These are phyloP conservation scores for Sthenelais limicola DNA, from an alignment of 2,888 invertebrate species.

Conservation along the genomic window DNA sequence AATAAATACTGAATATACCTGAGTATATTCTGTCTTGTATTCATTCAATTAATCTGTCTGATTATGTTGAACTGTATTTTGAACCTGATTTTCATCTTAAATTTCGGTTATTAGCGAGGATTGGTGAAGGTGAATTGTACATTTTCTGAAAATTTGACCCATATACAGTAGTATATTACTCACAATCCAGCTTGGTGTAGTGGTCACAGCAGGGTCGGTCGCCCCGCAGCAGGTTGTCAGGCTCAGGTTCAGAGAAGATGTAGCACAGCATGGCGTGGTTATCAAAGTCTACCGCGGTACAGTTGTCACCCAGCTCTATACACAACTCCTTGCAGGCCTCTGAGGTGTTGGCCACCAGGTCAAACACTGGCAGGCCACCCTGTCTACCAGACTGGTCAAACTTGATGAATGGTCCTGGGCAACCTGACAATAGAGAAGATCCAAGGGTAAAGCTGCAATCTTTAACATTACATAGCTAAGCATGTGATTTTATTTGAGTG, in stretches of 20 bases:
- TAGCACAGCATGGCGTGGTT: slow-evolving; percentile 15
- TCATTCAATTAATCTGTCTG: no score
- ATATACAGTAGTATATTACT: no score
- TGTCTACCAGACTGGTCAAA: slow-evolving; percentile 13
- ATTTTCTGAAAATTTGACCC: no score
- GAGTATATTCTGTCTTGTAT: no score
- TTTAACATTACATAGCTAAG: no score
- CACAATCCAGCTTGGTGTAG: slow-evolving; percentile 3
- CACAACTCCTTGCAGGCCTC: slow-evolving; percentile 32
- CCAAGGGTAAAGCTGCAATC: no score
- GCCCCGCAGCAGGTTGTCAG: slow-evolving; percentile 9
- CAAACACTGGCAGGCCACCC: slow-evolving; percentile 12
- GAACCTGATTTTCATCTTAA: no score
- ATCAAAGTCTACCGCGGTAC: slow-evolving; percentile 18
- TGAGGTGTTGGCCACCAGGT: slow-evolving; percentile 5
- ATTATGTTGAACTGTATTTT: no score
- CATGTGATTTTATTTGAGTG: no score
- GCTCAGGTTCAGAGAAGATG: slow-evolving; percentile 25
- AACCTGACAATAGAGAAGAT: slow-evolving; percentile 29
- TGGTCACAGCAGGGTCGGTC: slow-evolving; percentile 31
- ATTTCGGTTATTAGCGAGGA: no score
- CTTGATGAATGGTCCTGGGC: slow-evolving; percentile 40
- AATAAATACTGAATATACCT: no score
- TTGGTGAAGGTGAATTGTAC: no score
- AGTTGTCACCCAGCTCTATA: slow-evolving; percentile 7